These are phyloP conservation scores for Lepidurus packardi DNA, from an alignment of 1,140 invertebrate species.

Conservation along the genomic window DNA sequence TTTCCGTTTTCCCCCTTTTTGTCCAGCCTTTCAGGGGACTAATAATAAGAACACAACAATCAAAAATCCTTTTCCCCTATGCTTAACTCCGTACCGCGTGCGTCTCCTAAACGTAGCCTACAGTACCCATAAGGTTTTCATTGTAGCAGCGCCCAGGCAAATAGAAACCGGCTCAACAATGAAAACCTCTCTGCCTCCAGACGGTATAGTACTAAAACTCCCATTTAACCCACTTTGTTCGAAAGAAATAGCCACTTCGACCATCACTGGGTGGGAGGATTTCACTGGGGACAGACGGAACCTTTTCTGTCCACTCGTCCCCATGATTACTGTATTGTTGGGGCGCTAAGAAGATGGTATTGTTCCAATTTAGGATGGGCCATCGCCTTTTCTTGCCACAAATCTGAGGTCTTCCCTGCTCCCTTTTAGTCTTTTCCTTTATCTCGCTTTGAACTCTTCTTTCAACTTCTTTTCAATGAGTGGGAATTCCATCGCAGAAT, in stretches of 20 bases:
- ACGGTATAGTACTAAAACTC: not conserved
- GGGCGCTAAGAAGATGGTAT: not conserved
- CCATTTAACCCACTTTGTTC: not conserved
- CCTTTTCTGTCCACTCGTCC: not conserved
- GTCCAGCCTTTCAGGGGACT: too few relatives aligned
- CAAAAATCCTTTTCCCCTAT: not conserved
- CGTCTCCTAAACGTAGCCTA: not conserved
- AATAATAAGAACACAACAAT: too few relatives aligned
- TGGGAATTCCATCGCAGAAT: too few relatives aligned
- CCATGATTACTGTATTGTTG: constrained; percentile 19
- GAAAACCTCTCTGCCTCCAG: not conserved
- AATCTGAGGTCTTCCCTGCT: not conserved
- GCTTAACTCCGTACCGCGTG: not conserved
- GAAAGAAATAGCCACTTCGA: not conserved
- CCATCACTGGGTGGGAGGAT: not conserved
- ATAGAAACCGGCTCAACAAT: not conserved
- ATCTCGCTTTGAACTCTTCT: too few relatives aligned
- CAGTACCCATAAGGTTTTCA: not conserved
- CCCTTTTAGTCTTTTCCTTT: too few relatives aligned
- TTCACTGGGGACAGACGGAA: not conserved
- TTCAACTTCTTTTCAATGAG: too few relatives aligned
- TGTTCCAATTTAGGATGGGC: not conserved
- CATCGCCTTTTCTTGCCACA: not conserved
- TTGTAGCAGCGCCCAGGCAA: not conserved
- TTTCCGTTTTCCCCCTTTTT: not conserved